phyloP scores from a whole-genome alignment of 2,888 invertebrate genomes.

The Drosophila pseudotakahashii region DNA sequence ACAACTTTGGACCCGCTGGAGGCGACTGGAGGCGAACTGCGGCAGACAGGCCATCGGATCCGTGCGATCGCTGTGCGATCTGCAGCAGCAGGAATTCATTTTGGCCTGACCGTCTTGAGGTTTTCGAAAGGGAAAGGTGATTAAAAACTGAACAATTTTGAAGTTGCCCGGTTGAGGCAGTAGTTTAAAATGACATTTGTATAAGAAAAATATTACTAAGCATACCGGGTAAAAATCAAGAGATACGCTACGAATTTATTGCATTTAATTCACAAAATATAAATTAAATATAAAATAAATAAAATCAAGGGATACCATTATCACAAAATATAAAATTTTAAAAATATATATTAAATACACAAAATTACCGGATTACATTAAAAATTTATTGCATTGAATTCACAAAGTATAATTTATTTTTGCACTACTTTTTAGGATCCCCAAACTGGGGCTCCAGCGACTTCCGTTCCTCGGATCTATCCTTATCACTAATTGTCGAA shows the following conservation, averaged over 20 bases:
- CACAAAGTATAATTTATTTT: background rate
- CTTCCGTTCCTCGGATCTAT: background rate
- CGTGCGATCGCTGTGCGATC: background rate
- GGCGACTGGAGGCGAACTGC: background rate
- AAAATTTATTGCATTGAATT: too few species aligned
- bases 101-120: constrained; percentile 16
- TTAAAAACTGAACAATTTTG: constrained; percentile 3
- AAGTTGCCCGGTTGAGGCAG: background rate
- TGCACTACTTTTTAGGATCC: background rate
- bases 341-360: background rate
- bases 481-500: background rate
- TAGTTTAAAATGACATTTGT: background rate
- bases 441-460: background rate
- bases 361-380: too few species aligned
- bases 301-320: background rate
- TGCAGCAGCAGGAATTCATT: constrained; percentile 15
- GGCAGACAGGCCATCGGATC: constrained; percentile 6
- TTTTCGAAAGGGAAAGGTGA: background rate
- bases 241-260: too few species aligned
- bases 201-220: background rate
- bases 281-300: background rate
- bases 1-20: constrained; percentile 16
- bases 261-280: too few species aligned
- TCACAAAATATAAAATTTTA: too few species aligned
- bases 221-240: background rate